Percentiles rank a stretch among this genome's conserved stretches.
These are phyloP conservation scores for Cherax quadricarinatus DNA, from an alignment of 1,140 invertebrate species.

Conservation along the genomic window DNA sequence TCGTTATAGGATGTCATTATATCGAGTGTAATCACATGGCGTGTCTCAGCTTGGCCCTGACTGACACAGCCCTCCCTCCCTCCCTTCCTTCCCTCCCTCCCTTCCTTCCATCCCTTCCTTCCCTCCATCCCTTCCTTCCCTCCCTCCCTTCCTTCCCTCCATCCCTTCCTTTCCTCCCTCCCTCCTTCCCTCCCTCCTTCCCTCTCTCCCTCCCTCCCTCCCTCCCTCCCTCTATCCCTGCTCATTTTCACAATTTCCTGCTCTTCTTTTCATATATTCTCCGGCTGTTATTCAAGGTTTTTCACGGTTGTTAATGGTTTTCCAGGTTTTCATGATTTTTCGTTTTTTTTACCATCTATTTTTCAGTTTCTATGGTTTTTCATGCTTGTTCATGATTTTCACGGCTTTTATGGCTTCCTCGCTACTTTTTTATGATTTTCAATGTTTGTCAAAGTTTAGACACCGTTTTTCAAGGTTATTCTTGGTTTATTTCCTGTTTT, in stretches of 20 bases:
- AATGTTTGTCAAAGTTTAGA: not conserved
- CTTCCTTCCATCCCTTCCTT: not conserved
- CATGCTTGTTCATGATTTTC: too few species aligned
- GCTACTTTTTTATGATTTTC: not conserved
- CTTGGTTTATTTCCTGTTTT: not conserved
- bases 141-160: not conserved
- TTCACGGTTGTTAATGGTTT: not conserved
- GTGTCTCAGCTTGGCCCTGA: not conserved
- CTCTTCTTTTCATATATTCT: not conserved
- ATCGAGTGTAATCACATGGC: conserved; percentile 28
- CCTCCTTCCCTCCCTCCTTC: not conserved
- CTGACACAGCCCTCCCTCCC: not conserved
- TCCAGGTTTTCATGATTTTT: not conserved
- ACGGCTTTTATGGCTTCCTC: too few species aligned
- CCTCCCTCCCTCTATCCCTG: not conserved
- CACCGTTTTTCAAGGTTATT: not conserved
- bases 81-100: not conserved
- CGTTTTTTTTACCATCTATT: not conserved
- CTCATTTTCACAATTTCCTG: not conserved
- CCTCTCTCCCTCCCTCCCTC: not conserved
- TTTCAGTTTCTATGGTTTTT: not conserved
- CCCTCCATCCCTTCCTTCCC: not conserved
- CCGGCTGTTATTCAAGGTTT: not conserved
- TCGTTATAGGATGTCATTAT: conserved; percentile 34
- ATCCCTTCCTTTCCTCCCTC: not conserved